These are phyloP conservation scores for Graptemys geographica DNA, from an alignment of 2,797 vertebrate species.

Conservation along the genomic window DNA sequence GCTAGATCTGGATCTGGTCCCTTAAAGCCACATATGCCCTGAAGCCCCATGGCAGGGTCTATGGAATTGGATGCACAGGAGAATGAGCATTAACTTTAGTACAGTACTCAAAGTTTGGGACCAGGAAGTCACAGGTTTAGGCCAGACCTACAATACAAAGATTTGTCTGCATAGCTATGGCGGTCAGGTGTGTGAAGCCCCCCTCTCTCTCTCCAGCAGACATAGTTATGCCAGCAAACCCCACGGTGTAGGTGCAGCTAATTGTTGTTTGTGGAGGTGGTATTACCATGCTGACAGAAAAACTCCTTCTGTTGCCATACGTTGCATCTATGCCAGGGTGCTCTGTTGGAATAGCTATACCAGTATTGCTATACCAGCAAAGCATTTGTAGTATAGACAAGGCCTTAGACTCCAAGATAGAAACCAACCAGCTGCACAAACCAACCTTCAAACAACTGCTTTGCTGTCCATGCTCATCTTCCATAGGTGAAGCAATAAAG, in stretches of 20 bases:
- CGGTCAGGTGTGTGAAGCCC: background rate
- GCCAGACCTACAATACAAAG: background rate
- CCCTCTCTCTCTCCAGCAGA: background rate
- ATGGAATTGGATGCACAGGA: background rate
- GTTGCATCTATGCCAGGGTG: background rate
- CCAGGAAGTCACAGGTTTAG: background rate
- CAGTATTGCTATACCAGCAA: background rate
- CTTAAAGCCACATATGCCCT: background rate
- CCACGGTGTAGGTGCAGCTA: background rate
- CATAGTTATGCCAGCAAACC: background rate
- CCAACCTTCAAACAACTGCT: slow-evolving; percentile 9
- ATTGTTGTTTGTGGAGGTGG: background rate
- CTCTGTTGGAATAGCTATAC: background rate
- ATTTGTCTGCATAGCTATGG: background rate
- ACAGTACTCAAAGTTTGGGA: slow-evolving; percentile 2
- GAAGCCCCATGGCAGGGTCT: background rate
- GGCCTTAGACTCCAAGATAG: slow-evolving; percentile 39
- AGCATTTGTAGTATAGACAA: background rate
- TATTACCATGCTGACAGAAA: background rate
- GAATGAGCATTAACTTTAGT: background rate
- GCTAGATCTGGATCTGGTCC: background rate
- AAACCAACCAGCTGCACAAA: slow-evolving; percentile 29
- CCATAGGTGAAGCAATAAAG: background rate
- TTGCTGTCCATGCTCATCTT: background rate
- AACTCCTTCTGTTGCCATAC: background rate